Evolutionary conservation across 2,113 vertebrate species (phyloP).

Genomic region (Hepsetus odoe): DNA sequence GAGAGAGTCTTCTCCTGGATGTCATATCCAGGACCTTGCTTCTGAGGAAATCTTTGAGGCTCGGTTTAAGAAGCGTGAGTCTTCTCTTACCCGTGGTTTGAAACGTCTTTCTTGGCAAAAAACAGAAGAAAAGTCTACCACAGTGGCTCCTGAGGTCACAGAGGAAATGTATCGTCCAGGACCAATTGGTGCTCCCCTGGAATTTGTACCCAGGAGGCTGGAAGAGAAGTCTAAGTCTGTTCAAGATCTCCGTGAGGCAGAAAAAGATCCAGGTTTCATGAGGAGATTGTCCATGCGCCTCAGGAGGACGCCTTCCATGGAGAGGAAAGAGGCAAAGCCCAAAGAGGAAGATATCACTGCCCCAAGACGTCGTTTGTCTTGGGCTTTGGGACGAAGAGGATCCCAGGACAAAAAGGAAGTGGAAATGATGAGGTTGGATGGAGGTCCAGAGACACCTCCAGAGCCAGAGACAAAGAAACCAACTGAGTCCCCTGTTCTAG

Average conservation of each 20-base stretch:
- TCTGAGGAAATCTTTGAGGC: conserved; percentile 96
- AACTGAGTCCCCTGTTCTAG: conserved; percentile 83
- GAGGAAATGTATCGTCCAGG: conserved; percentile 93
- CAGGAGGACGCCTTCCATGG: conserved; percentile 81
- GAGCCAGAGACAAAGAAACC: conserved; percentile 69
- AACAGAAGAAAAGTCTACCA: conserved; percentile 81
- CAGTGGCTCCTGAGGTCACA: conserved; percentile 61
- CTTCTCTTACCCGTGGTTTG: conserved; percentile 85
- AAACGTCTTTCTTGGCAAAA: conserved; percentile 86
- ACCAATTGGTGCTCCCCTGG: conserved; percentile 85
- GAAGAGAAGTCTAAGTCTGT: conserved; percentile 91
- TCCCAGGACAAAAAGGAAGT: conserved; percentile 83
- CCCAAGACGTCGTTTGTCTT: conserved; percentile 77
- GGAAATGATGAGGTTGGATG: conserved; percentile 76
- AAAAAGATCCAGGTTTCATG: conserved; percentile 88
- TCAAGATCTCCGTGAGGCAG: conserved; percentile 86
- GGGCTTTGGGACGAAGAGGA: conserved; percentile 77
- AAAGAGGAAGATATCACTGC: conserved; percentile 77
- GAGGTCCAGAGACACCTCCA: conserved; percentile 55
- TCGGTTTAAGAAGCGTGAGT: conserved; percentile 92
- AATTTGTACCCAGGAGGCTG: conserved; percentile 77
- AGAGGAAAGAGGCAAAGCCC: conserved; percentile 78
- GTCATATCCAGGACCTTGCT: conserved; percentile 82
- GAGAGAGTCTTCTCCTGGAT: conserved; percentile 56
- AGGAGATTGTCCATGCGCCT: conserved; percentile 88